A percentile compares a stretch with the other conserved stretches of the same genome.
phyloP scores from a whole-genome alignment of 2,888 invertebrate species.

The Rhogogaster chlorosoma region DNA sequence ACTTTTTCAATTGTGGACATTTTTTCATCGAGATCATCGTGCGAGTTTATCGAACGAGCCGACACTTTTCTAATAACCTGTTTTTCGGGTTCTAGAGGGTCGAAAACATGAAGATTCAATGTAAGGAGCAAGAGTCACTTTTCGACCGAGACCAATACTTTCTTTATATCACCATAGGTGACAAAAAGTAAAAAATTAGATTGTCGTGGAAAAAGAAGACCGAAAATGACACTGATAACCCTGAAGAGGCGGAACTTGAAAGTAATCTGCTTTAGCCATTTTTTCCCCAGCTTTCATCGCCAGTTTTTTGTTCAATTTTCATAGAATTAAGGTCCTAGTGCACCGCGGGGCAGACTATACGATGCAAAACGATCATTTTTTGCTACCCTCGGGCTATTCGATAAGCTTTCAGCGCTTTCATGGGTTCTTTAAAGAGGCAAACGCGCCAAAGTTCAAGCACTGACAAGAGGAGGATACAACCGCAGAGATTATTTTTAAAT shows the following conservation, averaged over 20 bases:
- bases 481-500: not conserved
- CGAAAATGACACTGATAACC: not conserved
- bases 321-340: not conserved
- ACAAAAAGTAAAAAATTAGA: not conserved
- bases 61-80: too few relatives aligned
- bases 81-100: too few relatives aligned
- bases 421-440: not conserved
- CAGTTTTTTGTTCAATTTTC: not conserved
- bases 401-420: constrained; percentile 14
- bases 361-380: constrained; percentile 16
- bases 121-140: too few relatives aligned
- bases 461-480: not conserved
- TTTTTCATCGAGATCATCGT: too few relatives aligned
- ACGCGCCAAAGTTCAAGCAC: not conserved
- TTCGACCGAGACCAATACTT: too few relatives aligned
- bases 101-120: too few relatives aligned
- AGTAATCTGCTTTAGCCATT: not conserved
- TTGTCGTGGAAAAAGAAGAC: not conserved
- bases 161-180: too few relatives aligned
- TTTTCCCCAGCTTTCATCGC: not conserved
- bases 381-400: constrained; percentile 22
- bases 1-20: too few relatives aligned
- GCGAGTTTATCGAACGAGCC: too few relatives aligned
- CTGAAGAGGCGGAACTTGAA: not conserved
- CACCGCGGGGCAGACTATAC: not conserved